Conservation (phyloP, 2,888 invertebrate species). For the Brenthis hecate region DNA sequence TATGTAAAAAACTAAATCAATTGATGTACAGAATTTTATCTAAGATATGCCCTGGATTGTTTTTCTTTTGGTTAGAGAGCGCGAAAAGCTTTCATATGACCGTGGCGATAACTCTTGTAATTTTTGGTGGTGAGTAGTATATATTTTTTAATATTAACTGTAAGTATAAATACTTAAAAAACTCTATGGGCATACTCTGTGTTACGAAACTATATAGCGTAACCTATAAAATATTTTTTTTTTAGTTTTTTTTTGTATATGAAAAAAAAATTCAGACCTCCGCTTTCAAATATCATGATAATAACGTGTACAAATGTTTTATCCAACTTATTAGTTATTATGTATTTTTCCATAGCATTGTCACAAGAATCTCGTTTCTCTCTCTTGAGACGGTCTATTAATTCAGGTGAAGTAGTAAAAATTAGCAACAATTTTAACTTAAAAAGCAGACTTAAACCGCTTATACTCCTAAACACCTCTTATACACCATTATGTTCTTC, state of each 20-base stretch:
- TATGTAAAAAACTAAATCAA: conserved; percentile 79
- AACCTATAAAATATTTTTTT: no score
- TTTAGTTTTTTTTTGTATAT: background rate
- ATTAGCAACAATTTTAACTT: conserved; percentile 24
- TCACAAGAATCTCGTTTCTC: background rate
- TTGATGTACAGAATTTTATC: conserved; percentile 63
- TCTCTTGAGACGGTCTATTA: conserved; percentile 14
- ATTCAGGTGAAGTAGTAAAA: conserved; percentile 22
- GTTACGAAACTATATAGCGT: no score
- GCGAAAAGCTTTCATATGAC: conserved; percentile 81
- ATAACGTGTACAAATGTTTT: no score
- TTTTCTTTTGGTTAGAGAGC: conserved; percentile 76
- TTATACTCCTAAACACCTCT: conserved; percentile 35
- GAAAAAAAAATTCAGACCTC: no score
- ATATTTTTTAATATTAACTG: background rate
- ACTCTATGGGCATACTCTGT: no score
- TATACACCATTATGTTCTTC: conserved; percentile 67
- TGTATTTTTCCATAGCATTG: conserved; percentile 7
- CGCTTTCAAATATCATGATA: no score
- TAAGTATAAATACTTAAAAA: no score
- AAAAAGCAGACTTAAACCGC: conserved; percentile 27
- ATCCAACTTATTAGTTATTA: background rate
- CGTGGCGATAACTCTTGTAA: conserved; percentile 72
- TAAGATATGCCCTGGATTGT: conserved; percentile 63
- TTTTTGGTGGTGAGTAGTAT: conserved; percentile 73